A percentile compares a stretch with the other conserved stretches of the same genome.
These are phyloP conservation scores for Drosophila subsilvestris DNA, from an alignment of 2,888 invertebrate genomes.

Conservation along the genomic window DNA sequence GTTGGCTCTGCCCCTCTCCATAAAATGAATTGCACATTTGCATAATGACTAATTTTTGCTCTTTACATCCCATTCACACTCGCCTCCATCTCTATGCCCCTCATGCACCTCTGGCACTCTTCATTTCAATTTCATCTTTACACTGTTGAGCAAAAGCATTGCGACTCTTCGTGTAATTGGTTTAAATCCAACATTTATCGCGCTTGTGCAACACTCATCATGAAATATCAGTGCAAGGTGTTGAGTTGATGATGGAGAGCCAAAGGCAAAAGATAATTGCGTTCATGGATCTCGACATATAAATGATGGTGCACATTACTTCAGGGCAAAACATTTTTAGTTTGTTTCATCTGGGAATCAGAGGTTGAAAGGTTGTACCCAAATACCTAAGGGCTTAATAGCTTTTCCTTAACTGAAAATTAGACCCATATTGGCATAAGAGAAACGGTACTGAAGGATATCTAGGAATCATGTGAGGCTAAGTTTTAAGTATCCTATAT, in stretches of 20 bases:
- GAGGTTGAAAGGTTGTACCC: too few species aligned
- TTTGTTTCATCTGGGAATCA: not conserved
- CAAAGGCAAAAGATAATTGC: not conserved
- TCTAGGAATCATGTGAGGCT: too few species aligned
- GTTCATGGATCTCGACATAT: conserved; percentile 6
- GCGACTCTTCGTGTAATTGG: conserved; percentile 35
- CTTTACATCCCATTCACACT: conserved; percentile 36
- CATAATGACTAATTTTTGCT: conserved; percentile 70
- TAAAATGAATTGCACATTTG: conserved; percentile 67
- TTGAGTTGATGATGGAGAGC: conserved; percentile 8
- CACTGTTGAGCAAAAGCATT: conserved; percentile 46
- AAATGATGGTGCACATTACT: conserved; percentile 17
- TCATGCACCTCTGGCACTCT: conserved; percentile 11
- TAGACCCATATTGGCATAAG: too few species aligned
- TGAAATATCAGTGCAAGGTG: conserved; percentile 12
- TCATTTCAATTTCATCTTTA: conserved; percentile 43
- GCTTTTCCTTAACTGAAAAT: too few species aligned
- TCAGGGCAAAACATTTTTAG: conserved; percentile 7
- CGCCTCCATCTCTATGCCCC: conserved; percentile 17
- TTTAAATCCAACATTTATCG: conserved; percentile 24
- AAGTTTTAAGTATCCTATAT: too few species aligned
- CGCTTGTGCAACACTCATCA: conserved; percentile 40
- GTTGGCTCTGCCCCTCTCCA: not conserved
- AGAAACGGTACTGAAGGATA: too few species aligned
- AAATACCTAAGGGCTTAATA: too few species aligned